Evolutionary conservation across 2,888 invertebrate genomes (phyloP), one percentile per base, ranked within the genome.

Genomic region (Noctua pronuba): DNA sequence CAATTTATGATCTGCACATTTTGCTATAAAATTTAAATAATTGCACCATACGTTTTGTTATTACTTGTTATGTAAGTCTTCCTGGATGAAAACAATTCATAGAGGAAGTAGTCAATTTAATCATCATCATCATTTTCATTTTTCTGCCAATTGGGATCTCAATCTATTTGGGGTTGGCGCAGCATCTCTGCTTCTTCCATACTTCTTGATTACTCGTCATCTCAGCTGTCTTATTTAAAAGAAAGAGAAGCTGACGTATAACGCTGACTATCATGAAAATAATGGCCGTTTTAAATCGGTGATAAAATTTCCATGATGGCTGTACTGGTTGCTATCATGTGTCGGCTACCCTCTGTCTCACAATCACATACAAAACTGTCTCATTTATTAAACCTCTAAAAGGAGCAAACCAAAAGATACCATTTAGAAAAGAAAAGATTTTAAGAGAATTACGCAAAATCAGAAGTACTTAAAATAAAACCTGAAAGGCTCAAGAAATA

Each of bases 1-100:
- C 31, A 77, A 75, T 64, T 62, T 21, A 79, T 69, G 60, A 46
- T 71, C 6, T 41, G 71, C n/a, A 52, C 52, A 73, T 73, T 69
- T 72, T 58, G 0, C 16, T 16, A 58, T 41, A 31, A 21, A 1
- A 73, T 72, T 65, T 46, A n/a, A 46, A 73, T 84, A 74, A 84
- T 84, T 72, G 35, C 24, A 18, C 28, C 31, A 46, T 60, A 67
- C 31, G 31, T 74, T 68, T 76, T 69, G 16, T 68, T 64, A 6
- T 38, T 38, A 13, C 24, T 77, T 70, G 62, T 46, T 68, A 62
- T 60, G 10, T 65, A 38, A 44, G 16, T 16, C 77, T 84, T 83
- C 84, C 84, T 83, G 28, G 28, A 44, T 35, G 10, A 31, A 28
- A 67, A 67, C 41, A 8, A 75, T 49, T 58, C 18, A 41, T 64